Base-by-base conservation (phyloP, 2,113 vertebrate genomes). In the Thermophis baileyi region DNA sequence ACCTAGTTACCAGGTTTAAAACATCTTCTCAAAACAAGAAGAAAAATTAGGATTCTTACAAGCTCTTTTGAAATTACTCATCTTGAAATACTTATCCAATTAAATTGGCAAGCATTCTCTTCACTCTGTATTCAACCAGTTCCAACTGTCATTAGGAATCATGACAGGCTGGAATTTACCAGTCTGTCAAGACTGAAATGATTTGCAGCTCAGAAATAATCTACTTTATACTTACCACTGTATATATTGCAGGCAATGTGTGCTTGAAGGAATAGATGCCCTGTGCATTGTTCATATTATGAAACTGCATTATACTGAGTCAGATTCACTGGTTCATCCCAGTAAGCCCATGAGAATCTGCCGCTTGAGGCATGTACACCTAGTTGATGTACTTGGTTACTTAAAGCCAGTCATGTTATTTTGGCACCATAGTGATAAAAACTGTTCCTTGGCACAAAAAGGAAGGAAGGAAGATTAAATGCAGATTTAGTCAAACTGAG, bases 101-200 rank as follows among this genome's bases (percentile, higher is more conserved):
- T 91, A 93, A 91, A 18, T n/a, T 57, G 85, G 50, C 20, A 85
- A 90, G 25, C 49, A 53, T 60, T 93, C 46, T 50, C 87, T 90
- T 86, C 20, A 69, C 60, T 24, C 27, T 30, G 53, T 91, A 49
- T 90, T 90, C 90, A 91, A 2, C 16, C 25, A n/a, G n/a, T 35
- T 88, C 10, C 25, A 53, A 16, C 27, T 94, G 44, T 89, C 90
- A 87, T 35, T 94, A 74, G 87, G 54, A 94, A 74, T 81, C 25
- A 50, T 14, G 40, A 50, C n/a, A 55, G 11, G 3, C 81, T 90
- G 47, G 27, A 44, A 81, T 91, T 55, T 81, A 69, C 55, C 25
- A 35, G 85, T 90, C 88, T 57, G 87, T 87, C 92, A 27, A 30
- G 57, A 20, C 46, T n/a, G n/a, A 46, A 90, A 50, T 55, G 30